phyloP scores from a whole-genome alignment of 2,797 vertebrate genomes.

The Cryptoprocta ferox region DNA sequence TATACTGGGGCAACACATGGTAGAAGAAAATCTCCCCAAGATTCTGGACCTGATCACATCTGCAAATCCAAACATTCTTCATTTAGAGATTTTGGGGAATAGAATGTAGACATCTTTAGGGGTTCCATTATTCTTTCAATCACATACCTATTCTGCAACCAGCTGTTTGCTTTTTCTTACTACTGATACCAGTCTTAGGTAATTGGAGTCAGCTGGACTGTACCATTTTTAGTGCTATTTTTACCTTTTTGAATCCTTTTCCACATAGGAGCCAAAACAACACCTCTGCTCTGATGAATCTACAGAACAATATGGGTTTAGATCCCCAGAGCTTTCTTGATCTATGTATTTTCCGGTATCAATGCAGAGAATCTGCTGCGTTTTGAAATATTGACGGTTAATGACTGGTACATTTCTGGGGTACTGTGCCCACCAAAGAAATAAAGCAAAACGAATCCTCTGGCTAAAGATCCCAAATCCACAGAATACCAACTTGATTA shows the following conservation, averaged over 20 bases:
- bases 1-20: neutral
- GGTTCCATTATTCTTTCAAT: neutral
- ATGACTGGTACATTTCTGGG: conserved; percentile 50
- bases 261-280: conserved; percentile 36
- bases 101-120: neutral
- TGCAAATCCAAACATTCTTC: neutral
- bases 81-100: neutral
- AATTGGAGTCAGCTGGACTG: neutral
- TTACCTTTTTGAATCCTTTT: conserved; percentile 57
- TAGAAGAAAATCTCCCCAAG: neutral
- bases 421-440: conserved; percentile 43
- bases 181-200: neutral
- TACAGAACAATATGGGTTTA: neutral
- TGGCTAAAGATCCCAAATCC: conserved; percentile 61
- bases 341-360: conserved; percentile 48
- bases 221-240: conserved; percentile 44
- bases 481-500: conserved; percentile 52
- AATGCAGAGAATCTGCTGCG: conserved; percentile 44
- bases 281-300: conserved; percentile 13
- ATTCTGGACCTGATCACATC: neutral
- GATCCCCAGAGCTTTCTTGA: conserved; percentile 35
- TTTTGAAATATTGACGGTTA: conserved; percentile 60
- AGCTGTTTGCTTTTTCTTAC: neutral
- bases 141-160: neutral
- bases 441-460: conserved; percentile 67